Evolutionary conservation across 2,888 invertebrate genomes (phyloP).

Genomic region (Drosophila atripex): DNA sequence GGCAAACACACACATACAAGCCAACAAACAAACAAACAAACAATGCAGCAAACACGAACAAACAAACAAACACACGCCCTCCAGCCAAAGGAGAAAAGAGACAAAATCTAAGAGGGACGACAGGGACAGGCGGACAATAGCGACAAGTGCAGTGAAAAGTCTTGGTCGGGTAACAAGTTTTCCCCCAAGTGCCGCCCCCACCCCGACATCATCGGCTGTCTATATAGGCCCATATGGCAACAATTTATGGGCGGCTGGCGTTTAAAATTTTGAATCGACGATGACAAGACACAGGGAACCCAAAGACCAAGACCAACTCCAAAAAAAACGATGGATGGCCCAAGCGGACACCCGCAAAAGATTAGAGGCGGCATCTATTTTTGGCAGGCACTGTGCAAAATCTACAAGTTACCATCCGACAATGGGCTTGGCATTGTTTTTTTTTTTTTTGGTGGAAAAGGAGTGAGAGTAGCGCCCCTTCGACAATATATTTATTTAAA

Average conservation of each 20-base stretch:
- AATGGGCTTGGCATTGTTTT: conserved; percentile 7
- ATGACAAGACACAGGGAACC: conserved; percentile 47
- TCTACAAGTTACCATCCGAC: conserved; percentile 6
- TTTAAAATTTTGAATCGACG: conserved; percentile 50
- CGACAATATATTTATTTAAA: not conserved
- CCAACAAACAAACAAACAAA: conserved; percentile 55
- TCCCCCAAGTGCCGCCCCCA: conserved; percentile 8
- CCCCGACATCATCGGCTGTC: conserved; percentile 34
- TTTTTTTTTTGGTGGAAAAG: not conserved
- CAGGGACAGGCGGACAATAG: conserved; percentile 46
- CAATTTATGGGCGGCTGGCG: conserved; percentile 70
- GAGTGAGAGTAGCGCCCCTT: not conserved
- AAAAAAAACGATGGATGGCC: conserved; percentile 19
- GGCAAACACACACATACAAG: conserved; percentile 56
- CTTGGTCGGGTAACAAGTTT: conserved; percentile 63
- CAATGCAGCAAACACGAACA: conserved; percentile 54
- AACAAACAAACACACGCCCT: conserved; percentile 55
- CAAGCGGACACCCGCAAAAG: conserved; percentile 23
- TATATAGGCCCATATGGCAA: conserved; percentile 43
- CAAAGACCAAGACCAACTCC: conserved; percentile 18
- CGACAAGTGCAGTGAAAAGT: conserved; percentile 74
- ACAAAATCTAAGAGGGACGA: conserved; percentile 19
- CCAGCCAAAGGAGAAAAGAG: conserved; percentile 32
- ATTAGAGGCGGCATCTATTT: conserved; percentile 41
- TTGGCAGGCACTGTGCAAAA: conserved; percentile 29